Conservation (phyloP, 1,140 invertebrate species). For the Leptonema lineaticorne region DNA sequence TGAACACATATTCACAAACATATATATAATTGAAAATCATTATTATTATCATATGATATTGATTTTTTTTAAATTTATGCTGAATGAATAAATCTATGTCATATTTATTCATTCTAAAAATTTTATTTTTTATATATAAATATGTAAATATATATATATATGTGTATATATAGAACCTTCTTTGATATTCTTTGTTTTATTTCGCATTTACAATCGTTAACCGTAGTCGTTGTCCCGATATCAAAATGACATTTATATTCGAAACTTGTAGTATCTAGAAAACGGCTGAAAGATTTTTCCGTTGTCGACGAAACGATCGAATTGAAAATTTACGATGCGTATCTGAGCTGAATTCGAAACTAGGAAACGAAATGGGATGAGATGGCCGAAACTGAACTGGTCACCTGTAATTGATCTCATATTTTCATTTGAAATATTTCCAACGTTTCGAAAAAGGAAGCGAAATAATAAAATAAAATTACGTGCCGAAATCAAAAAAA, state of each 20-base stretch:
- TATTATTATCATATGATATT: too few relatives aligned
- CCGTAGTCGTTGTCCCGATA: background rate
- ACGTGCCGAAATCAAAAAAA: background rate
- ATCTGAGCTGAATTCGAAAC: background rate
- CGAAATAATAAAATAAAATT: background rate
- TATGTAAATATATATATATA: background rate
- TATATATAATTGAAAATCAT: background rate
- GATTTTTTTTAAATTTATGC: background rate
- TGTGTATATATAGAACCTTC: background rate
- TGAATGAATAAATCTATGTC: background rate
- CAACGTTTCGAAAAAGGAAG: too few relatives aligned
- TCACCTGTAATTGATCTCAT: background rate
- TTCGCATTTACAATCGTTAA: background rate
- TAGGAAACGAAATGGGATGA: background rate
- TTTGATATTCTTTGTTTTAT: background rate
- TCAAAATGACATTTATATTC: conserved; percentile 1
- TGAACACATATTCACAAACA: background rate
- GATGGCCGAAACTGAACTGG: too few relatives aligned
- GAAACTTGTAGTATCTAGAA: background rate
- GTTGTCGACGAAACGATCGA: background rate
- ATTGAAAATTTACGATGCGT: conserved; percentile 12
- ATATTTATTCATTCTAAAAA: background rate
- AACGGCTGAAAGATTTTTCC: conserved; percentile 9
- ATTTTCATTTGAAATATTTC: too few relatives aligned
- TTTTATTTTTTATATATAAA: background rate